Conservation (phyloP, 2,888 invertebrate species). For the Tryphoninae sp. region DNA sequence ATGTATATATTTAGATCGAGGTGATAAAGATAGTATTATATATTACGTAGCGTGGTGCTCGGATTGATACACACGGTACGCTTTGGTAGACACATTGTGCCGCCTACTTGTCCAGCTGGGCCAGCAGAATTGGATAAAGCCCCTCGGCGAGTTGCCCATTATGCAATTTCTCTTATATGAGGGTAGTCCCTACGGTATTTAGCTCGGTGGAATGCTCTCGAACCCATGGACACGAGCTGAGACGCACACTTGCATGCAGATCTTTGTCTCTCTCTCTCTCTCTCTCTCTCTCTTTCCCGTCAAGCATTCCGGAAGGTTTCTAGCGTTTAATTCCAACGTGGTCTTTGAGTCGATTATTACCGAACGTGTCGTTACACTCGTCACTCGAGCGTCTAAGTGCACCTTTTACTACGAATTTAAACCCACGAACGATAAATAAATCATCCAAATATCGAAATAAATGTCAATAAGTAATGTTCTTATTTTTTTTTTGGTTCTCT, state of each 20-base stretch:
- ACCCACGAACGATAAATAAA: too few relatives aligned
- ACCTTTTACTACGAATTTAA: too few relatives aligned
- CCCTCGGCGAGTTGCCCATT: constrained; percentile 66
- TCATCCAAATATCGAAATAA: too few relatives aligned
- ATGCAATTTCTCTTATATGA: constrained; percentile 70
- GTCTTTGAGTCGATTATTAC: not conserved
- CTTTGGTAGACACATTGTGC: constrained; percentile 65
- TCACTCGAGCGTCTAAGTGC: not conserved
- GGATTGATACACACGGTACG: constrained; percentile 60
- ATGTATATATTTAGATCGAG: constrained; percentile 52
- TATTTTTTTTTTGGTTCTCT: too few relatives aligned
- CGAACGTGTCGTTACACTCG: not conserved
- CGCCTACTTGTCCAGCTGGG: constrained; percentile 64
- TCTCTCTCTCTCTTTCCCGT: not conserved
- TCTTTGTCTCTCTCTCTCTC: constrained; percentile 11
- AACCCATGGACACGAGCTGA: not conserved
- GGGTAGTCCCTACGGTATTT: constrained; percentile 63
- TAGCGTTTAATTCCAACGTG: constrained; percentile 5
- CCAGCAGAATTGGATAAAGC: constrained; percentile 68
- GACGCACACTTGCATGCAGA: constrained; percentile 2
- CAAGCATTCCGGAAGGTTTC: constrained; percentile 25
- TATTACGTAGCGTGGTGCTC: constrained; percentile 28
- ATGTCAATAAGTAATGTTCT: too few relatives aligned
- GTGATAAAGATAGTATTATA: constrained; percentile 68
- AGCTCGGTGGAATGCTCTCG: constrained; percentile 47